These are phyloP conservation scores for Panagrolaimus sp. DNA, from an alignment of 1,140 invertebrate species.

Conservation along the genomic window DNA sequence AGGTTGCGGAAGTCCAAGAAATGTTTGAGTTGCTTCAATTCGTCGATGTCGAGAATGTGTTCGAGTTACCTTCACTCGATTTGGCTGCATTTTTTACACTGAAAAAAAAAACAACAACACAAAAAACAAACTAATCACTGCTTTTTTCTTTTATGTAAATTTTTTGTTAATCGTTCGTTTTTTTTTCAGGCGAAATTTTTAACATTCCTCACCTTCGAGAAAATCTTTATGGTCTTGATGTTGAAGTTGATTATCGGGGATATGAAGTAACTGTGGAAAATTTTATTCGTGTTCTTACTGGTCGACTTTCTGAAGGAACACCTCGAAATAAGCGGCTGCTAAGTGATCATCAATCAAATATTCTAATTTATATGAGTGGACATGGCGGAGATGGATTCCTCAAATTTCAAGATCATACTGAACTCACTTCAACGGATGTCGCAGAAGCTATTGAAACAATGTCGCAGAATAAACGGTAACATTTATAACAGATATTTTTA, in stretches of 20 bases:
- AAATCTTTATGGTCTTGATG: slow-evolving; percentile 88
- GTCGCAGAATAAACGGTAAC: slow-evolving; percentile 76
- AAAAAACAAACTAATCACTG: no score
- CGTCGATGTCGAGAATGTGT: background rate
- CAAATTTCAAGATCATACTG: slow-evolving; percentile 98
- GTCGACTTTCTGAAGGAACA: slow-evolving; percentile 78
- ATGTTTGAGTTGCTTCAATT: background rate
- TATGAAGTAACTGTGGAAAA: slow-evolving; percentile 98
- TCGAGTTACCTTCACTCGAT: background rate
- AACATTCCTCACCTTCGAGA: slow-evolving; percentile 79
- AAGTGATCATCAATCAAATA: slow-evolving; percentile 93
- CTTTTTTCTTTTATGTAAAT: background rate
- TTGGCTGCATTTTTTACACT: no score
- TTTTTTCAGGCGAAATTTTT: slow-evolving; percentile 74
- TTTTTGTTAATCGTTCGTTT: slow-evolving; percentile 12
- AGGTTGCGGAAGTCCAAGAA: background rate
- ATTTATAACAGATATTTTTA: background rate
- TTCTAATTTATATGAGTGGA: slow-evolving; percentile 85
- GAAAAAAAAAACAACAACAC: no score
- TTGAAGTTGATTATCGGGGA: slow-evolving; percentile 96
- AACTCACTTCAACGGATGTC: slow-evolving; percentile 95
- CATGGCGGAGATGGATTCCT: slow-evolving; percentile 98
- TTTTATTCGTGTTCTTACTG: slow-evolving; percentile 89
- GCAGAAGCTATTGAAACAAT: slow-evolving; percentile 98
- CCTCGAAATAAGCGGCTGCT: slow-evolving; percentile 88